Conservation (phyloP, 2,113 vertebrate species). For the Himantopus leucocephalus region DNA sequence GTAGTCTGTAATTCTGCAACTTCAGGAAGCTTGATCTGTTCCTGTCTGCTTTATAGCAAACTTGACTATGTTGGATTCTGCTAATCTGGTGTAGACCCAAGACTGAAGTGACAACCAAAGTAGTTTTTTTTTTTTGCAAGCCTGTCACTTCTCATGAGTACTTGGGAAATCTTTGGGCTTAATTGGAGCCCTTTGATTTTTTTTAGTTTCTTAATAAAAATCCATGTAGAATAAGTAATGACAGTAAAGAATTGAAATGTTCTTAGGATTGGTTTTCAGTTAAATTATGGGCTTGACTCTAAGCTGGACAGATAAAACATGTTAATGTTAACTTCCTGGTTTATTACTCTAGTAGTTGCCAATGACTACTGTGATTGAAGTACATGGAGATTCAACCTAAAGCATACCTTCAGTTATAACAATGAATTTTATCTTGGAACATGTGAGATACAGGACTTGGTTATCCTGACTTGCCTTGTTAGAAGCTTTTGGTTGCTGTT, state of each 20-base stretch:
- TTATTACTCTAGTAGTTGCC: not conserved
- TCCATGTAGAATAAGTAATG: not conserved
- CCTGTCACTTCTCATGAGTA: accelerated
- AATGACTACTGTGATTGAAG: not conserved
- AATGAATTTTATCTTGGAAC: not conserved
- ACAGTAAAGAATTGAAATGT: not conserved
- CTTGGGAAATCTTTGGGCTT: not conserved
- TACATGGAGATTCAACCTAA: not conserved
- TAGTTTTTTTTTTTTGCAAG: not conserved
- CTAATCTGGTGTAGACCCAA: not conserved
- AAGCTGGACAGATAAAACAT: not conserved
- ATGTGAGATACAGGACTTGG: not conserved
- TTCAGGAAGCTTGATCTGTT: not conserved
- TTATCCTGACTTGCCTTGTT: not conserved
- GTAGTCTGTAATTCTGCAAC: not conserved
- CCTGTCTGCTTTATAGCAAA: not conserved
- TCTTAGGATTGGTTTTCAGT: not conserved
- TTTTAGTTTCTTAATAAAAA: not conserved
- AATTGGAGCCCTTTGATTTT: not conserved
- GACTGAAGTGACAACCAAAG: not conserved
- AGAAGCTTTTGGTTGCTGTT: not conserved
- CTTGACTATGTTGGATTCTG: not conserved
- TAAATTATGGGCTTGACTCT: not conserved
- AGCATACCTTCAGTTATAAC: not conserved
- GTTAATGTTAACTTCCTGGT: not conserved